A percentile compares a stretch with the other conserved stretches of the same genome.
These are phyloP conservation scores for Pseudopleuronectes americanus DNA, from an alignment of 2,797 vertebrate genomes.

Conservation along the genomic window DNA sequence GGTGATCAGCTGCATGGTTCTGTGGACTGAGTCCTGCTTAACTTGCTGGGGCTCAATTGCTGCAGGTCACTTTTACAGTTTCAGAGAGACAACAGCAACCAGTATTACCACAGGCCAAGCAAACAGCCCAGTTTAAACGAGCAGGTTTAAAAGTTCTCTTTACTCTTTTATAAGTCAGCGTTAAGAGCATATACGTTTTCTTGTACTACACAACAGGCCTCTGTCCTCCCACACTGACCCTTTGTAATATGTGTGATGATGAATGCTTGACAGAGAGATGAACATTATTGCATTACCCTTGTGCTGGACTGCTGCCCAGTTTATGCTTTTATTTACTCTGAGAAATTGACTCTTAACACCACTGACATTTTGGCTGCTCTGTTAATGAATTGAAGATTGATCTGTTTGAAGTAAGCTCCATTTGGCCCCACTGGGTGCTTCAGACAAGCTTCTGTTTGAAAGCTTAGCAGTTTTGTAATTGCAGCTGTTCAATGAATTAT, in stretches of 20 bases:
- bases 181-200: neutral
- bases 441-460: neutral
- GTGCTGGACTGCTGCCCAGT: neutral
- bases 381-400: constrained; percentile 24
- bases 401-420: neutral
- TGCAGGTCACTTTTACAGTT: no score
- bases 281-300: neutral
- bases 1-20: no score
- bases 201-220: neutral
- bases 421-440: neutral
- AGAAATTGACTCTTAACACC: constrained; percentile 1
- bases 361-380: constrained; percentile 15
- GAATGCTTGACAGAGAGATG: constrained; percentile 10
- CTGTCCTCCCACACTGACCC: neutral
- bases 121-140: no score
- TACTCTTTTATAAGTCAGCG: neutral
- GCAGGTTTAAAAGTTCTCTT: neutral
- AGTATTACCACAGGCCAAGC: no score
- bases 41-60: no score
- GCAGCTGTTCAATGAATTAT: neutral
- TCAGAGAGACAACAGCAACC: no score
- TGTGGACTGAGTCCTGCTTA: no score
- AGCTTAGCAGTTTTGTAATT: neutral
- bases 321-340: constrained; percentile 25
- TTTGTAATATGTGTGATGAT: constrained; percentile 15